phyloP scores from a whole-genome alignment of 2,113 vertebrate genomes.

The Aleadryas rufinucha region DNA sequence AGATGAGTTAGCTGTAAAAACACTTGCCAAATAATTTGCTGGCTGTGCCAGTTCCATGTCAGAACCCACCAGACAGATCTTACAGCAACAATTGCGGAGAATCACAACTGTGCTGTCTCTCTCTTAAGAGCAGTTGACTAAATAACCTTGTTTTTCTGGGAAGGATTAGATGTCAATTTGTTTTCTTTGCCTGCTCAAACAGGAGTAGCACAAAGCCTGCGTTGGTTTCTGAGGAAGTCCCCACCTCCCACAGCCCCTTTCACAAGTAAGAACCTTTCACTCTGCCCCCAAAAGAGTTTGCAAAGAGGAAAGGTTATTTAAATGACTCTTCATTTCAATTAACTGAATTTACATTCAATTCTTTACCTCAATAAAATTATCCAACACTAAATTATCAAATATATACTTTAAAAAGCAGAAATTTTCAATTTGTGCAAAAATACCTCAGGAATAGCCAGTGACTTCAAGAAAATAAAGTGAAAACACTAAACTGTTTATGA shows the following conservation, averaged over 20 bases:
- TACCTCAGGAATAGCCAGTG: background rate
- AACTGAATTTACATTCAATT: background rate
- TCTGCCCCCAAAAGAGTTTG: background rate
- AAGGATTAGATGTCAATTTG: background rate
- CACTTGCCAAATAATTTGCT: conserved; percentile 4
- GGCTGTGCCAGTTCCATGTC: conserved; percentile 33
- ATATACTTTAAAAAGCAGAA: background rate
- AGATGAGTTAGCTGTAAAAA: conserved; percentile 49
- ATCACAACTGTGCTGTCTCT: background rate
- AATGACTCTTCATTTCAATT: background rate
- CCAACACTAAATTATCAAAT: background rate
- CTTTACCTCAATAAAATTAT: background rate
- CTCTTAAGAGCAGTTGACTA: background rate
- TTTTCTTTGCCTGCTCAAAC: background rate
- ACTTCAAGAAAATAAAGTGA: background rate
- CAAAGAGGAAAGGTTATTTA: background rate
- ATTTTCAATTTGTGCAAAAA: background rate
- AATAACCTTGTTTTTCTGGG: background rate
- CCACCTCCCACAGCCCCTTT: background rate
- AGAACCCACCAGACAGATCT: background rate
- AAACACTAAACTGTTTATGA: background rate
- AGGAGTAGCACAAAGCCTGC: background rate
- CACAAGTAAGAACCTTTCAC: background rate
- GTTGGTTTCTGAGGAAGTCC: background rate
- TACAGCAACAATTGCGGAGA: background rate